Conservation (phyloP, 2,113 vertebrate species). For the Rhegmatorhina hoffmannsi region DNA sequence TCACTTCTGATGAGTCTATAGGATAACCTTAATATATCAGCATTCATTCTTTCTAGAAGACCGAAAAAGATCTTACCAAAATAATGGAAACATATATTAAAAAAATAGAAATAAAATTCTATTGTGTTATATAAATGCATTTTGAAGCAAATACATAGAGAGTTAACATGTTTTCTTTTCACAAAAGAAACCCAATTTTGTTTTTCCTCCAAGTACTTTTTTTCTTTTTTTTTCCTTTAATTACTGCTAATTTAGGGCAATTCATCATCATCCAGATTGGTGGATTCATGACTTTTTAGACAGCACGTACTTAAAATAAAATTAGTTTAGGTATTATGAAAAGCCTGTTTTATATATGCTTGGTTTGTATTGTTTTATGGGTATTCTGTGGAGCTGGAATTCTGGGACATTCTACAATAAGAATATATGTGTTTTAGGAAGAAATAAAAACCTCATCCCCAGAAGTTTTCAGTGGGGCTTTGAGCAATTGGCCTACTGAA, state of each 20-base stretch:
- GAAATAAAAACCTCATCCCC: background rate
- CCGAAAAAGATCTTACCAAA: background rate
- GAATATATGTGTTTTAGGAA: background rate
- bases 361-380: background rate
- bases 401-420: background rate
- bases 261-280: background rate
- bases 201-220: background rate
- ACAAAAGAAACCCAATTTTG: background rate
- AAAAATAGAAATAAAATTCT: background rate
- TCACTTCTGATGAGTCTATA: background rate
- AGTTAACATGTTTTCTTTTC: background rate
- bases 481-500: background rate
- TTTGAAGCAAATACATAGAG: background rate
- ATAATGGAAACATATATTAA: background rate
- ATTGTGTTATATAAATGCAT: background rate
- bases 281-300: background rate
- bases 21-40: background rate
- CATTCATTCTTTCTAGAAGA: background rate
- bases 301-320: background rate
- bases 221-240: background rate
- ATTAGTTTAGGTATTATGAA: background rate
- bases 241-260: background rate
- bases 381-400: background rate
- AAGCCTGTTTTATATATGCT: rapidly evolving
- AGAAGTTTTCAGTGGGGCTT: background rate